These are phyloP conservation scores for Caerostris extrusa DNA, from an alignment of 1,140 invertebrate species.

Conservation along the genomic window DNA sequence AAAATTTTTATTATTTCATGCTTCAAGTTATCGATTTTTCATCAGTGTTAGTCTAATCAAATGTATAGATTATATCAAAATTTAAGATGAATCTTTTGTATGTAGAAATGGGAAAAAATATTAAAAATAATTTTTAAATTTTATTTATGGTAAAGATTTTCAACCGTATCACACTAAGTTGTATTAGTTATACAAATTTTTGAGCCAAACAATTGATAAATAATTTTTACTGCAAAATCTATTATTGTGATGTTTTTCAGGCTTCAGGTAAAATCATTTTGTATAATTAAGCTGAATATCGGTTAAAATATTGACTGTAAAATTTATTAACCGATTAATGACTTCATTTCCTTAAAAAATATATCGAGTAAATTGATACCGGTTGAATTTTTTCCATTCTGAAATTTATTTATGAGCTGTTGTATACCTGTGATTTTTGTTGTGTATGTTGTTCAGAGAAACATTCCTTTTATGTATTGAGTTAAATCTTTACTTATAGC, in stretches of 20 bases:
- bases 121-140: too few species aligned
- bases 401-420: constrained; percentile 37
- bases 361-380: neutral
- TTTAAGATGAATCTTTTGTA: too few species aligned
- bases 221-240: too few species aligned
- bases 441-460: constrained; percentile 34
- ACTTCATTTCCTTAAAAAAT: neutral
- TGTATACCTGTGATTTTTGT: constrained; percentile 55
- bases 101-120: too few species aligned
- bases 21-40: too few species aligned
- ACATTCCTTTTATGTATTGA: constrained; percentile 35
- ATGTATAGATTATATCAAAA: too few species aligned
- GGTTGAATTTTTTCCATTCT: neutral
- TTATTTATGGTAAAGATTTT: too few species aligned
- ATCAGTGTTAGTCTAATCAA: too few species aligned
- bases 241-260: neutral
- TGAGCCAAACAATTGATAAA: too few species aligned
- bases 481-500: neutral
- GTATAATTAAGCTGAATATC: neutral
- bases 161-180: too few species aligned
- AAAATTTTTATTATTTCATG: too few species aligned
- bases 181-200: too few species aligned
- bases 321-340: neutral
- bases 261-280: neutral
- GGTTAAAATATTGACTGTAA: neutral